Evolutionary conservation across 2,888 invertebrate species (phyloP).

Genomic region (Sarcophaga variegata): DNA sequence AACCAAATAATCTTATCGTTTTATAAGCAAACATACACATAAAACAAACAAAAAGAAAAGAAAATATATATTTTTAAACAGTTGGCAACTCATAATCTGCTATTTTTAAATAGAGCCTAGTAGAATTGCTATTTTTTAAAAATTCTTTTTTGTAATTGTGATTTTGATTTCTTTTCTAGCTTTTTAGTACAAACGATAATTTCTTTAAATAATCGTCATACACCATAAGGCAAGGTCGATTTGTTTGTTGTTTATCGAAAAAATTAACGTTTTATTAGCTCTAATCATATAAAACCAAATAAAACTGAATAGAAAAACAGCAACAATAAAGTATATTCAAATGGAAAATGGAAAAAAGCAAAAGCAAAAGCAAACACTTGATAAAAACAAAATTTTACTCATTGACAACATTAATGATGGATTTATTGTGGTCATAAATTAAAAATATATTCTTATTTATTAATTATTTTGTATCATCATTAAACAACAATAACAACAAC

Average conservation of each 20-base stretch:
- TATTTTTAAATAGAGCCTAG: too few relatives aligned
- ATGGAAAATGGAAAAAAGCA: too few relatives aligned
- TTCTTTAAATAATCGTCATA: too few relatives aligned
- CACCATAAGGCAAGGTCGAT: too few relatives aligned
- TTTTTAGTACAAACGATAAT: neutral
- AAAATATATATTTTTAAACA: neutral
- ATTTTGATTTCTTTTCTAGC: neutral
- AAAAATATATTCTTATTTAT: neutral
- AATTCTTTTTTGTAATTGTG: neutral
- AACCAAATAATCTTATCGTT: conserved; percentile 25
- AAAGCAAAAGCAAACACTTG: neutral
- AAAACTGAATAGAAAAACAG: too few relatives aligned
- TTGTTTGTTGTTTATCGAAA: too few relatives aligned
- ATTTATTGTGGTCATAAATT: conserved; percentile 6
- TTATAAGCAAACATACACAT: neutral
- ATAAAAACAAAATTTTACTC: neutral
- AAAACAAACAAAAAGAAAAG: neutral
- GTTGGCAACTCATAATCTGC: conserved; percentile 21
- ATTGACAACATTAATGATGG: conserved; percentile 10
- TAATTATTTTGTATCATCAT: neutral
- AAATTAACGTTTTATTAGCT: too few relatives aligned
- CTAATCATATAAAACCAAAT: too few relatives aligned
- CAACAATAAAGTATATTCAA: neutral
- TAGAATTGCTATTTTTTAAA: too few relatives aligned
- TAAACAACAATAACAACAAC: neutral